Conservation (phyloP, 2,797 vertebrate species). For the Onychomys arenicola region DNA sequence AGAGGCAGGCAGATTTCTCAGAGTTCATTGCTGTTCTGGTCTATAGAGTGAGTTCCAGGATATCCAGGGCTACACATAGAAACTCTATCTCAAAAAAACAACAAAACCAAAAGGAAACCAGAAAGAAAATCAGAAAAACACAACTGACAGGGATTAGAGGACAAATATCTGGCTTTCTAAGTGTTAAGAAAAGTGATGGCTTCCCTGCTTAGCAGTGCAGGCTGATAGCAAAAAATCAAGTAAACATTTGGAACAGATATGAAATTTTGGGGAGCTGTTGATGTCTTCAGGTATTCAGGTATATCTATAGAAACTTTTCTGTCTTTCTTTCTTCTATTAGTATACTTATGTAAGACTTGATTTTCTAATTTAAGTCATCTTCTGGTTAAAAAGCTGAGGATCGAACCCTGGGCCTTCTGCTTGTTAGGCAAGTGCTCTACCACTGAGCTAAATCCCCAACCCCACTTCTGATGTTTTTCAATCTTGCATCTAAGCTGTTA, state of each 20-base stretch:
- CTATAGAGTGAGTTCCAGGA: background rate
- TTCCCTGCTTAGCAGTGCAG: background rate
- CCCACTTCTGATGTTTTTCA: no score
- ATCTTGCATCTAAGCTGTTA: no score
- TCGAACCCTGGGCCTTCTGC: no score
- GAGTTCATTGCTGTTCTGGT: background rate
- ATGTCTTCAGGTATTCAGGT: background rate
- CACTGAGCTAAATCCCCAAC: no score
- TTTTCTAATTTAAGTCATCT: background rate
- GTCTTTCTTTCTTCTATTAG: background rate
- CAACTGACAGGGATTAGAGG: background rate
- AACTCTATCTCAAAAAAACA: background rate
- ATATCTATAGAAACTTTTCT: background rate
- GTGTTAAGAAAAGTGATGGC: background rate
- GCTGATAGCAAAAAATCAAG: background rate
- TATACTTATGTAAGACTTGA: background rate
- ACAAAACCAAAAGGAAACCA: background rate
- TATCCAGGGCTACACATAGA: background rate
- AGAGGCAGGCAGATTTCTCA: background rate
- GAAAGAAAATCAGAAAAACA: background rate
- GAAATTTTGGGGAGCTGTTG: background rate
- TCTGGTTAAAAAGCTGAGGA: constrained; percentile 2
- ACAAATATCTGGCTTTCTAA: constrained; percentile 17
- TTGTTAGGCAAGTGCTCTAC: no score
- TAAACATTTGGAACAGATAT: background rate